These are phyloP conservation scores for Catostomus latipinnis DNA, from an alignment of 2,797 vertebrate genomes.

Conservation along the genomic window DNA sequence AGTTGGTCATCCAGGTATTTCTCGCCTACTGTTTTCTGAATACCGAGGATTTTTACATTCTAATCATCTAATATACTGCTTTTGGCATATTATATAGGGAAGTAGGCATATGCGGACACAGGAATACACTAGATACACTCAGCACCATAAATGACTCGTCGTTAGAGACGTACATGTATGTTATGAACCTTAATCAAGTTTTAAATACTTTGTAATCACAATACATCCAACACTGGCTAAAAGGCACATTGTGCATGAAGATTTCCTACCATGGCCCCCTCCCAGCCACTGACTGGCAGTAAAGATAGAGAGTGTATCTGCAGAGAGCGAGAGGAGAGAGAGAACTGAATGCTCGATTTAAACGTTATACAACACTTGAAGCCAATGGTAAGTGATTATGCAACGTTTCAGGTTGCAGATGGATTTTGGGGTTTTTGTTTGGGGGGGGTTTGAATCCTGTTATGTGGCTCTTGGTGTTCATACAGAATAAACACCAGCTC, in stretches of 20 bases:
- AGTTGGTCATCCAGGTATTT: too few species aligned
- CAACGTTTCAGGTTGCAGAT: conserved; percentile 43
- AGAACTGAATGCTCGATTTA: conserved; percentile 36
- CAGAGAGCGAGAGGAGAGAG: conserved; percentile 1
- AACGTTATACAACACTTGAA: conserved; percentile 47
- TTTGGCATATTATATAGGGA: too few species aligned
- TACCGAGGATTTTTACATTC: too few species aligned
- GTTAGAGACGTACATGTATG: too few species aligned
- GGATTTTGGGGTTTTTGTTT: neutral
- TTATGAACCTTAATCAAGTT: too few species aligned
- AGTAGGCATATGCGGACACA: too few species aligned
- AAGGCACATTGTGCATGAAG: conserved; percentile 30
- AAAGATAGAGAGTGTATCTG: conserved; percentile 30
- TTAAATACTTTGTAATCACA: too few species aligned
- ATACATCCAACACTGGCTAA: conserved; percentile 5
- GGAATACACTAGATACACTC: too few species aligned
- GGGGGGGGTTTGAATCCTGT: neutral
- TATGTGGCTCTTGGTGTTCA: neutral
- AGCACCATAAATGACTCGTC: too few species aligned
- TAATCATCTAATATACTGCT: too few species aligned
- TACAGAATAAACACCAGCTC: neutral
- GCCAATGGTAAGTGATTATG: conserved; percentile 36
- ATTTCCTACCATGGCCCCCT: conserved; percentile 27
- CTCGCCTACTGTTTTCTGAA: too few species aligned
- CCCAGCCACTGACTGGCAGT: conserved; percentile 24